Percentiles rank a stretch among this genome's conserved stretches.
phyloP scores from a whole-genome alignment of 2,888 invertebrate species.

The Lasioglossum lativentre region DNA sequence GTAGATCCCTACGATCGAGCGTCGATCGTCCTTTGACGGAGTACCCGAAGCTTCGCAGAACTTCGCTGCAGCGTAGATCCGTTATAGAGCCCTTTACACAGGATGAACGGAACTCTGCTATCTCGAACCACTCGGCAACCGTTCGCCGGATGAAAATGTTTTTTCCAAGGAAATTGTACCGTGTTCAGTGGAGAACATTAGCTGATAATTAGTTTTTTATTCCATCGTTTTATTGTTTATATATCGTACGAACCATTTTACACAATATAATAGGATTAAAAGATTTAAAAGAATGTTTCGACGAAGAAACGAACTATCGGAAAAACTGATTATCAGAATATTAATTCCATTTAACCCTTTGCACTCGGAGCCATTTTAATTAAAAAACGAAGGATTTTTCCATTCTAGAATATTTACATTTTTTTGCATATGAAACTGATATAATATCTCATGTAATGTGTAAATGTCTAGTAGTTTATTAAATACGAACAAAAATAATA shows the following conservation, averaged over 20 bases:
- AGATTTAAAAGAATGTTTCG: too few relatives aligned
- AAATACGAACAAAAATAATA: too few relatives aligned
- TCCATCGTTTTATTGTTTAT: not conserved
- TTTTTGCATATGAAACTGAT: too few relatives aligned
- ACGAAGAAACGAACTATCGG: too few relatives aligned
- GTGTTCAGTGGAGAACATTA: not conserved
- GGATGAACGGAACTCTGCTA: not conserved
- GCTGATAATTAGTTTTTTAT: not conserved
- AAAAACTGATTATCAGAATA: too few relatives aligned
- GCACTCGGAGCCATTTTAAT: too few relatives aligned
- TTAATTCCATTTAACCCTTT: too few relatives aligned
- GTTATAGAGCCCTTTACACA: not conserved
- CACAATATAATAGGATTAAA: too few relatives aligned
- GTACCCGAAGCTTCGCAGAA: not conserved
- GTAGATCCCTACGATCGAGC: not conserved
- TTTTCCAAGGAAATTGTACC: not conserved
- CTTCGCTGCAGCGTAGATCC: not conserved
- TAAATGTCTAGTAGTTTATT: too few relatives aligned
- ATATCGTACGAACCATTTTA: not conserved
- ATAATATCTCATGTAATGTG: too few relatives aligned
- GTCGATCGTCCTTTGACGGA: not conserved
- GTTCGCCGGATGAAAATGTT: not conserved
- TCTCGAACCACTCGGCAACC: not conserved
- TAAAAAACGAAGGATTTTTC: too few relatives aligned
- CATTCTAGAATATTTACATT: too few relatives aligned